Evolutionary conservation across 2,113 vertebrate genomes (phyloP).

Genomic region (Paradisaea rubra): DNA sequence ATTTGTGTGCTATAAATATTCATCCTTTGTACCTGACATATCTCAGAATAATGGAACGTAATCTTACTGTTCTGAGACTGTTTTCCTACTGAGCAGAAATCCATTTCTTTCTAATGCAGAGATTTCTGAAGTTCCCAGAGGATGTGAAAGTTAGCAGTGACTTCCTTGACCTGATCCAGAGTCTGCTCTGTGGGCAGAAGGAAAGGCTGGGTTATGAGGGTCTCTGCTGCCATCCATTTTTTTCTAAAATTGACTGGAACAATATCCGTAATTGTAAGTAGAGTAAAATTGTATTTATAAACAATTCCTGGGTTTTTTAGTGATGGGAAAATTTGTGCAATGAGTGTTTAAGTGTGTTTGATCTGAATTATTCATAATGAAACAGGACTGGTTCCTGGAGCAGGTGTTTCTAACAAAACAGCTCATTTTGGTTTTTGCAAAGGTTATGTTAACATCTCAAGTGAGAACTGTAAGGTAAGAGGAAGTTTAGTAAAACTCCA

Average conservation of each 20-base stretch:
- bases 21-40: not conserved
- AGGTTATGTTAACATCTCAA: not conserved
- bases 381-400: not conserved
- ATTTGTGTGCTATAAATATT: constrained; percentile 9
- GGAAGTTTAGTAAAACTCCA: not conserved
- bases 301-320: not conserved
- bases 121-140: constrained; percentile 88
- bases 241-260: constrained; percentile 85
- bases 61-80: not conserved
- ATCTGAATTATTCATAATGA: not conserved
- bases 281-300: not conserved
- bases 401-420: not conserved
- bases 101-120: constrained; percentile 67
- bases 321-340: not conserved
- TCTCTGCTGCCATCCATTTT: constrained; percentile 92
- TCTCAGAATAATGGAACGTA: not conserved
- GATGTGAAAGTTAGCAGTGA: constrained; percentile 80
- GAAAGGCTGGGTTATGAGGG: constrained; percentile 86
- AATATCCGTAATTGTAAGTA: constrained; percentile 85
- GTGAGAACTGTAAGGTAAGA: not conserved
- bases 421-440: not conserved
- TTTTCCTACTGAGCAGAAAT: not conserved
- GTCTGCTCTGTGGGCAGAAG: constrained; percentile 83
- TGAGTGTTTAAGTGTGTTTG: not conserved
- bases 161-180: constrained; percentile 88